phyloP scores from a whole-genome alignment of 2,888 invertebrate species.

The Scaptomyza parva region DNA sequence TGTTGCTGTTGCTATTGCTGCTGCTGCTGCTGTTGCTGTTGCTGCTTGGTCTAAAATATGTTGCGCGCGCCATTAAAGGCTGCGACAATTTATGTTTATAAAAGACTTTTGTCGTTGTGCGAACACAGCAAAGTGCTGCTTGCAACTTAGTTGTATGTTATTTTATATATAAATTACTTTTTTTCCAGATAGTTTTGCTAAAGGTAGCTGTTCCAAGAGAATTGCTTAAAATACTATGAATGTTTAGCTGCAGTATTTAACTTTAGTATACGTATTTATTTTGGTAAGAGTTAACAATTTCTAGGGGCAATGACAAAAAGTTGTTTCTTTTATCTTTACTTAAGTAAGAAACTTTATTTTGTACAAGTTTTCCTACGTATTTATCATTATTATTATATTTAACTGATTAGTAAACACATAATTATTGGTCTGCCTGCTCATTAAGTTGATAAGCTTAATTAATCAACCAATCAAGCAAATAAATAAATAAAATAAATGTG shows the following conservation, averaged over 20 bases:
- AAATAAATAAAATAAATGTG: too few species aligned
- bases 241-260: too few species aligned
- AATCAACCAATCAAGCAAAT: background rate
- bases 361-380: too few species aligned
- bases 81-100: conserved; percentile 71
- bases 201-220: too few species aligned
- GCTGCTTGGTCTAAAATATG: conserved; percentile 60
- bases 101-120: conserved; percentile 59
- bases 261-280: too few species aligned
- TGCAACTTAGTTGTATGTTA: conserved; percentile 21
- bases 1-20: conserved; percentile 43
- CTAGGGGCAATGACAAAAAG: too few species aligned
- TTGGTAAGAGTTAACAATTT: too few species aligned
- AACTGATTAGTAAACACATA: conserved; percentile 2
- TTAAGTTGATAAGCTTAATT: conserved; percentile 18
- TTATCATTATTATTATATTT: too few species aligned
- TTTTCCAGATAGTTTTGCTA: too few species aligned
- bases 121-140: conserved; percentile 14
- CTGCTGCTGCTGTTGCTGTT: conserved; percentile 36
- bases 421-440: background rate
- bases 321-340: too few species aligned
- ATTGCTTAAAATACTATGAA: too few species aligned
- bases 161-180: conserved; percentile 15
- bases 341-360: too few species aligned
- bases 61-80: conserved; percentile 72